phyloP scores from a whole-genome alignment of 2,797 vertebrate genomes.

The Numenius phaeopus region DNA sequence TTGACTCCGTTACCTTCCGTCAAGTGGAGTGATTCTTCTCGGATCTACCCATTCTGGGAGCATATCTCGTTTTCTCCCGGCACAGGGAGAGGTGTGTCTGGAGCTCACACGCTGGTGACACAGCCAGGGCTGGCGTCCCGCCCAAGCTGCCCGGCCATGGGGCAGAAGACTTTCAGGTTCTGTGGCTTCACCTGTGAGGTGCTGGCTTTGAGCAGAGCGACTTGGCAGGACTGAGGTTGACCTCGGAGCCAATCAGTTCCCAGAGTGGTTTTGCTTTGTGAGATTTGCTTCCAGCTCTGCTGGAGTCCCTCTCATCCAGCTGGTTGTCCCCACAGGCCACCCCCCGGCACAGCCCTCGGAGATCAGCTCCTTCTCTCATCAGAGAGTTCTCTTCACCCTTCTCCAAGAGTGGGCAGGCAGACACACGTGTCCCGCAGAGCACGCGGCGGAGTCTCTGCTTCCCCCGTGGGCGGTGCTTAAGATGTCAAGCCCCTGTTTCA shows the following conservation, averaged over 20 bases:
- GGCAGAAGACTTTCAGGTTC: background rate
- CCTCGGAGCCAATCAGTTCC: background rate
- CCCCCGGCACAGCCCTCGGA: background rate
- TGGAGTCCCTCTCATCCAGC: background rate
- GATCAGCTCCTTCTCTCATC: background rate
- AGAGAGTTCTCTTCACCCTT: background rate
- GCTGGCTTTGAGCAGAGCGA: background rate
- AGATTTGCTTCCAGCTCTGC: background rate
- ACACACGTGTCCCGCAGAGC: fast-evolving
- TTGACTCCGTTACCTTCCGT: background rate
- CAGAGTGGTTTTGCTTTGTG: background rate
- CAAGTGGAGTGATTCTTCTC: background rate
- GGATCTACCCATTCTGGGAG: fast-evolving
- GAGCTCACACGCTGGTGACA: background rate
- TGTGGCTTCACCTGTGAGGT: background rate
- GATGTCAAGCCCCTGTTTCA: fast-evolving
- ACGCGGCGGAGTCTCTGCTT: fast-evolving
- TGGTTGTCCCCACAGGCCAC: background rate
- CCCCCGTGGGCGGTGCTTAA: fast-evolving
- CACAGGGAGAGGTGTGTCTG: background rate
- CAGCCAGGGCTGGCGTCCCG: background rate
- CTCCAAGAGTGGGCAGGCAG: background rate
- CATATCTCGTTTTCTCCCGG: fast-evolving
- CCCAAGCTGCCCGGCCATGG: background rate
- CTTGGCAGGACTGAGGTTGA: background rate